Base-by-base conservation (phyloP, 2,113 vertebrate genomes). In the Oryzias curvinotus region DNA sequence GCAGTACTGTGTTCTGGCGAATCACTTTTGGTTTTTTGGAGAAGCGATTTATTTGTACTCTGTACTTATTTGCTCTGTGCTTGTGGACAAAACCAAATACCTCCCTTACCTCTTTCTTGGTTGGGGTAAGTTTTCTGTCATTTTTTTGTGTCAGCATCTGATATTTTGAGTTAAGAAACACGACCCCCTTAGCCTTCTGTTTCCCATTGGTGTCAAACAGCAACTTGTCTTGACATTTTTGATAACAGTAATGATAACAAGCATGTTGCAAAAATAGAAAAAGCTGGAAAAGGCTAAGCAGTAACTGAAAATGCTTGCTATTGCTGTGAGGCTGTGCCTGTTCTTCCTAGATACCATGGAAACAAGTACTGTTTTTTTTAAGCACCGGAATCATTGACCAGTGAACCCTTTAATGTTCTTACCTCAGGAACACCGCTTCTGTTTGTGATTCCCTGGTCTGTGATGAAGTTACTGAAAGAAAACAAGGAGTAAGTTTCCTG, bases 1-100 rank as follows among this genome's bases (percentile, higher is more conserved):
- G 92, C 94, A 95, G 65, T 95, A 94, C 81, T 93, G 92, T 49
- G 92, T 95, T 63, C 81, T 93, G 71, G 93, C 93, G 89, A 94
- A 94, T 85, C 93, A 94, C 77, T 94, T 90, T 65, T 95, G 94
- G 93, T 92, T 94, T 82, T 92, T 94, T 58, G 93, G 93, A 79
- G 94, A 94, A 66, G 94, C 93, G 0, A 59, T 94, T 56, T 94
- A 94, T 86, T 86, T 95, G 65, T 91, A 94, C 80, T 93, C 93
- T 23, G 89, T 95, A 53, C 92, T 95, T 3, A 92, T 94, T 5
- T 88, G 91, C 15, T 93, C 92, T 0, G 93, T 94, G 52, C 91
- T 95, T 77, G 90, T 90, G 0, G 88, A 93, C 80, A 93, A 89
- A 87, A 94, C 92, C 57, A 93, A 92, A 77, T 92, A 91, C 82